These are phyloP conservation scores for Spodoptera frugiperda DNA, from an alignment of 1,140 invertebrate species.

Conservation along the genomic window DNA sequence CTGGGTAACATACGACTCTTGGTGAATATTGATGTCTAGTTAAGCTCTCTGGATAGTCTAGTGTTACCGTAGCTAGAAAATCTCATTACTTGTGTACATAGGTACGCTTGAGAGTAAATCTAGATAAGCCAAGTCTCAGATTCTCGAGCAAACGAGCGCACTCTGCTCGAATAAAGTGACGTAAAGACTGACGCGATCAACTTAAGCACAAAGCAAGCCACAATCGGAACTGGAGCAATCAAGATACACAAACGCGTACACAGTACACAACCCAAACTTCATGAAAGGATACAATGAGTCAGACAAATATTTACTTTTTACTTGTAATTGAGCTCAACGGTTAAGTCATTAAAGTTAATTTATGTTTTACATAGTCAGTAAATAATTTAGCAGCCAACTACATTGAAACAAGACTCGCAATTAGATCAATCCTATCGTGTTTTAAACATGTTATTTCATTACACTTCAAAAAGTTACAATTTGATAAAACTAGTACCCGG, in stretches of 20 bases:
- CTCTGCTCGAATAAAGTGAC: conserved; percentile 44
- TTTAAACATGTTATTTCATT: too few species aligned
- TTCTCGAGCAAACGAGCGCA: conserved; percentile 47
- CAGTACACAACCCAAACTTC: conserved; percentile 42
- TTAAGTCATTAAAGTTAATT: conserved; percentile 35
- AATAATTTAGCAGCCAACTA: not conserved
- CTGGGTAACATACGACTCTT: conserved; percentile 19
- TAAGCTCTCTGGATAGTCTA: conserved; percentile 44
- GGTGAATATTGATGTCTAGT: conserved; percentile 45
- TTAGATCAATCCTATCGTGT: too few species aligned
- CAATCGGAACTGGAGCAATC: conserved; percentile 50
- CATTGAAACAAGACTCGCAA: too few species aligned
- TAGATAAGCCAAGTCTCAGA: conserved; percentile 56
- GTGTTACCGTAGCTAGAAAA: conserved; percentile 48
- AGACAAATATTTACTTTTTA: conserved; percentile 42
- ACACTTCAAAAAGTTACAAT: not conserved
- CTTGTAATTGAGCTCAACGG: conserved; percentile 33
- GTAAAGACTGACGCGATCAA: conserved; percentile 44
- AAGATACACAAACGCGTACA: conserved; percentile 47
- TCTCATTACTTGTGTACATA: conserved; percentile 56
- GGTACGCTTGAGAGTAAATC: conserved; percentile 47
- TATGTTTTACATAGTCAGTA: conserved; percentile 8
- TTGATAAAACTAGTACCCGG: conserved; percentile 2
- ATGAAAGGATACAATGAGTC: conserved; percentile 45
- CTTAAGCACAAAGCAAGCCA: conserved; percentile 52